Conservation (phyloP, 2,113 vertebrate genomes). For the Scolopax mira region DNA sequence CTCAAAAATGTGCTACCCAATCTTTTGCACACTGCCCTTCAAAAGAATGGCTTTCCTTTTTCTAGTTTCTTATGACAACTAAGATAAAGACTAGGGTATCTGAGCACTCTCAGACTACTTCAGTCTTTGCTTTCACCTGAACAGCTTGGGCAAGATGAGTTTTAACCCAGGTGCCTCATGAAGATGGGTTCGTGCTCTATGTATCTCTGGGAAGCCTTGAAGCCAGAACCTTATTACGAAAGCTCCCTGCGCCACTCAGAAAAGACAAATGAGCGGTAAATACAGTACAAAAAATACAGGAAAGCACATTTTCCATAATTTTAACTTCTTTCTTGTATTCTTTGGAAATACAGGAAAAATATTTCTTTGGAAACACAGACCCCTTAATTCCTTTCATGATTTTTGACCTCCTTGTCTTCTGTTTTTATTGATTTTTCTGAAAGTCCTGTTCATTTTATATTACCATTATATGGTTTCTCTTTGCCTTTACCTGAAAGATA, state of each 20-base stretch:
- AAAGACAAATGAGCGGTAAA: neutral
- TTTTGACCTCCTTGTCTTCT: neutral
- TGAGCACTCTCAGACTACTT: neutral
- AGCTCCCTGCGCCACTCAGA: rapidly evolving
- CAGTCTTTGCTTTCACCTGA: neutral
- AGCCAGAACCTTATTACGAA: neutral
- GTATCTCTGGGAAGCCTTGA: neutral
- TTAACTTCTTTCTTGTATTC: neutral
- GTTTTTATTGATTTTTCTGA: neutral
- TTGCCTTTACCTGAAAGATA: neutral
- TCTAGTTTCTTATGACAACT: neutral
- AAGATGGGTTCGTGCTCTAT: neutral
- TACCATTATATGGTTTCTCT: neutral
- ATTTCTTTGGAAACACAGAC: neutral
- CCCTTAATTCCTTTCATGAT: neutral
- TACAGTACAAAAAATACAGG: neutral
- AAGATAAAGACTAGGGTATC: neutral
- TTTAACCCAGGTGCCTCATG: rapidly evolving
- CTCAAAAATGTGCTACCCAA: rapidly evolving
- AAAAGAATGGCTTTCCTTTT: neutral
- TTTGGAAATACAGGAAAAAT: neutral
- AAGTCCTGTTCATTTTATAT: neutral
- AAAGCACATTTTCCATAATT: neutral
- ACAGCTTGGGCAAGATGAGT: neutral
- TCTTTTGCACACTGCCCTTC: rapidly evolving